These are phyloP conservation scores for Acronicta alni DNA, from an alignment of 2,888 invertebrate genomes.

Conservation along the genomic window DNA sequence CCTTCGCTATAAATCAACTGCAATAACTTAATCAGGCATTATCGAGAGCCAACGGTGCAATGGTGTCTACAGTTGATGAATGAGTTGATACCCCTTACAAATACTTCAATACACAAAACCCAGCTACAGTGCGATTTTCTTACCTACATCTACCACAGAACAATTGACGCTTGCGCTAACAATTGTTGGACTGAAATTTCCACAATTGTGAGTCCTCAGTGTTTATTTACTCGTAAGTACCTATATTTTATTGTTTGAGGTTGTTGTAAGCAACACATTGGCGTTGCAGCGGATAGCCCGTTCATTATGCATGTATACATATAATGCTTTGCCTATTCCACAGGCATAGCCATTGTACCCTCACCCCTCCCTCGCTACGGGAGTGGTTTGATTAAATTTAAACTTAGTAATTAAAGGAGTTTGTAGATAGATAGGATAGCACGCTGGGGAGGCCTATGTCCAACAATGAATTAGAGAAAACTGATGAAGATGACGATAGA, in stretches of 20 bases:
- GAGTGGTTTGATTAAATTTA: constrained; percentile 51
- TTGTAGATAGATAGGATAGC: constrained; percentile 2
- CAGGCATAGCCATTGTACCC: constrained; percentile 31
- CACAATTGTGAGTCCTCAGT: constrained; percentile 4
- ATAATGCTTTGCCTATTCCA: neutral
- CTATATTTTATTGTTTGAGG: constrained; percentile 22
- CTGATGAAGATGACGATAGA: neutral
- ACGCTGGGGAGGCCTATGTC: neutral
- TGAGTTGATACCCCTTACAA: too few species aligned
- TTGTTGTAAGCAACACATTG: constrained; percentile 4
- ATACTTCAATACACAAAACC: neutral
- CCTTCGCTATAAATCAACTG: too few species aligned
- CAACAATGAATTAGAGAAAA: too few species aligned
- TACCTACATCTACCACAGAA: neutral
- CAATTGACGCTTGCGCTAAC: constrained; percentile 7
- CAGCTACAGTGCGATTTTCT: neutral
- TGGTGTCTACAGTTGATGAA: too few species aligned
- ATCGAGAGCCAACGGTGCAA: too few species aligned
- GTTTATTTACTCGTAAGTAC: constrained; percentile 7
- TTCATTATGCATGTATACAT: constrained; percentile 16
- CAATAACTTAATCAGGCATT: too few species aligned
- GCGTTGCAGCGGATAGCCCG: constrained; percentile 12
- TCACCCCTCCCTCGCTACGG: constrained; percentile 16
- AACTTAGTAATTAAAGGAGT: constrained; percentile 40
- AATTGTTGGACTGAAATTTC: constrained; percentile 5